phyloP scores from a whole-genome alignment of 64 coral and sea anemone species.

The Pocillopora damicornis region DNA sequence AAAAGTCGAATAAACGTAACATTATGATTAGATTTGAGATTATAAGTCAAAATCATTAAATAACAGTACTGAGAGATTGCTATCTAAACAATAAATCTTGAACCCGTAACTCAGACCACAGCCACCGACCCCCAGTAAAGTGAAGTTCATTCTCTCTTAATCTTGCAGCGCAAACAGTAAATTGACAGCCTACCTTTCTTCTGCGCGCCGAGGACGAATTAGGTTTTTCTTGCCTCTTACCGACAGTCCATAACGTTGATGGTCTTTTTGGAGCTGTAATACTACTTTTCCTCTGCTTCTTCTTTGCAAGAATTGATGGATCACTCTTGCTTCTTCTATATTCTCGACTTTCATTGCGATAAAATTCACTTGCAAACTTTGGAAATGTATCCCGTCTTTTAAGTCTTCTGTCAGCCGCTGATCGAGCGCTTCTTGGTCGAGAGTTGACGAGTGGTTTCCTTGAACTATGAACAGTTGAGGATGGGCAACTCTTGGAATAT shows the following conservation, averaged over 20 bases:
- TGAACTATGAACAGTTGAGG: background rate
- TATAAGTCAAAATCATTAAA: too few species aligned
- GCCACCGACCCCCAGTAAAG: too few species aligned
- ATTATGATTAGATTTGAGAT: too few species aligned
- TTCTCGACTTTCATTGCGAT: background rate
- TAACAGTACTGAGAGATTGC: too few species aligned
- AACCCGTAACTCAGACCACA: too few species aligned
- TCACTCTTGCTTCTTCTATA: constrained; percentile 27
- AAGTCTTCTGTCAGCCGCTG: background rate
- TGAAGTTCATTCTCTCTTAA: too few species aligned
- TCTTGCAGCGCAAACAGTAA: background rate
- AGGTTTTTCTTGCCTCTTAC: constrained; percentile 8
- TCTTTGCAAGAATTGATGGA: constrained; percentile 6
- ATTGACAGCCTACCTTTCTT: background rate
- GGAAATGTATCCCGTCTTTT: constrained; percentile 37
- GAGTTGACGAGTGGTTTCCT: background rate
- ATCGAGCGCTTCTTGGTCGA: background rate
- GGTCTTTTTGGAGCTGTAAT: background rate
- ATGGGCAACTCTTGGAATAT: background rate
- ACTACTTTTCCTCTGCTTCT: background rate
- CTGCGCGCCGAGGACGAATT: background rate
- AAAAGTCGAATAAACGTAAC: too few species aligned
- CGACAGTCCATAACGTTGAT: background rate
- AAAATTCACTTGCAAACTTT: background rate
- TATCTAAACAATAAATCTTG: too few species aligned